Base-by-base conservation (phyloP, 1,140 invertebrate genomes). In the Vanessa tameamea region DNA sequence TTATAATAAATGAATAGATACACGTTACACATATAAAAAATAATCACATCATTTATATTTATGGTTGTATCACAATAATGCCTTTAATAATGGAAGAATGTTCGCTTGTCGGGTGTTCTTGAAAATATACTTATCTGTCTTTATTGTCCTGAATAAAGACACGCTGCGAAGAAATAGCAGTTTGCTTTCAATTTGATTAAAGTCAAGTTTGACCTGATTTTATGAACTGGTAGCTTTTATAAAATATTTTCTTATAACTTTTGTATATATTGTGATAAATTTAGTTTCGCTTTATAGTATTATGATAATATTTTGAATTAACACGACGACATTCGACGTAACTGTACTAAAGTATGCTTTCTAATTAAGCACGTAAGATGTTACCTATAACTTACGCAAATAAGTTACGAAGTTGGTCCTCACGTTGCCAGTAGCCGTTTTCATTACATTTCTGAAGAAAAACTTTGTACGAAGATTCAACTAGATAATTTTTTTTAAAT, bases 201-300 rank as follows among this genome's bases (percentile, higher is more conserved):
- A 53, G 51, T 53, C 51, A 53, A 53, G 51, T 53, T 53, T 53
- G 51, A 53, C 51, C 51, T 53, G 51, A 53, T 53, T 53, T 53
- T 53, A 53, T 53, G 9, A n/a, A 53, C 51, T 53, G 51, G 51
- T 53, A 53, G 51, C 51, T 53, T 53, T 53, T 43, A 43, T 43
- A 43, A 43, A 16, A 9, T 9, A 53, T 53, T n/a, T 53, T 16
- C 51, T 53, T 15, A 53, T 53, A 16, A 9, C n/a, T 53, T 9
- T 53, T 16, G 3, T 16, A 53, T 53, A 53, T 16, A 53, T 53
- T 16, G n/a, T 53, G 51, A 53, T 4, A 9, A 53, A 53, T 53
- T 3, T 53, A 16, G n/a, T 53, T 53, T n/a, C 51, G 51, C n/a
- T 53, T 53, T 7, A n/a, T 50, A n/a, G 5, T 50, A 53, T 16